Evolutionary conservation across 2,888 invertebrate genomes (phyloP).

Genomic region (Platypus cylindrus): DNA sequence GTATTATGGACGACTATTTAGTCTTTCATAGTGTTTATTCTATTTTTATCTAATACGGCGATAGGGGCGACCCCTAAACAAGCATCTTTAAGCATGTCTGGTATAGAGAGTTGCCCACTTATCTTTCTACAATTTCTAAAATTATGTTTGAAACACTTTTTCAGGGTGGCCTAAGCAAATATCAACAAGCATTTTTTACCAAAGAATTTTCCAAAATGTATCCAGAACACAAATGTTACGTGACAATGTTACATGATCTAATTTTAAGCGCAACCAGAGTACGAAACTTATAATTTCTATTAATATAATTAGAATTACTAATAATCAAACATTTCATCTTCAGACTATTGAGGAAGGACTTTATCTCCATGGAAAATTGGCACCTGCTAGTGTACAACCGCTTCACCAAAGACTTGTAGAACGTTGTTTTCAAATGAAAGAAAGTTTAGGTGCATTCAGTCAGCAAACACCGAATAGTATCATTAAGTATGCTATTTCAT

Average conservation of each 20-base stretch:
- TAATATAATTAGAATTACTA: background rate
- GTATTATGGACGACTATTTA: too few species aligned
- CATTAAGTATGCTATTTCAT: conserved; percentile 50
- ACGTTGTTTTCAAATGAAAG: conserved; percentile 71
- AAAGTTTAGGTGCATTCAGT: conserved; percentile 58
- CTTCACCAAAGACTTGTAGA: conserved; percentile 81
- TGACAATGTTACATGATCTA: conserved; percentile 47
- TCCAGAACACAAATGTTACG: conserved; percentile 45
- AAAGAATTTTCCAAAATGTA: conserved; percentile 56
- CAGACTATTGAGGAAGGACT: conserved; percentile 67
- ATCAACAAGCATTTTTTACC: conserved; percentile 87
- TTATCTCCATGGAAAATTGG: conserved; percentile 70
- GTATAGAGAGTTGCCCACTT: too few species aligned
- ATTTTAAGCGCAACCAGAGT: conserved; percentile 66
- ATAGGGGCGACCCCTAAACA: too few species aligned
- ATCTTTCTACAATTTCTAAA: too few species aligned
- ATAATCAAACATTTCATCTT: conserved; percentile 3
- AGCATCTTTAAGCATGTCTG: too few species aligned
- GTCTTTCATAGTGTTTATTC: too few species aligned
- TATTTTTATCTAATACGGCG: too few species aligned
- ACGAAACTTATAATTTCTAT: conserved; percentile 8
- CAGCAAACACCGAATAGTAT: conserved; percentile 68
- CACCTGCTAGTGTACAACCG: conserved; percentile 80
- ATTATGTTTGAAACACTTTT: background rate
- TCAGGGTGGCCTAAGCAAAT: conserved; percentile 88